Conservation (phyloP, 2,113 vertebrate genomes). For the Anoura caudifer region DNA sequence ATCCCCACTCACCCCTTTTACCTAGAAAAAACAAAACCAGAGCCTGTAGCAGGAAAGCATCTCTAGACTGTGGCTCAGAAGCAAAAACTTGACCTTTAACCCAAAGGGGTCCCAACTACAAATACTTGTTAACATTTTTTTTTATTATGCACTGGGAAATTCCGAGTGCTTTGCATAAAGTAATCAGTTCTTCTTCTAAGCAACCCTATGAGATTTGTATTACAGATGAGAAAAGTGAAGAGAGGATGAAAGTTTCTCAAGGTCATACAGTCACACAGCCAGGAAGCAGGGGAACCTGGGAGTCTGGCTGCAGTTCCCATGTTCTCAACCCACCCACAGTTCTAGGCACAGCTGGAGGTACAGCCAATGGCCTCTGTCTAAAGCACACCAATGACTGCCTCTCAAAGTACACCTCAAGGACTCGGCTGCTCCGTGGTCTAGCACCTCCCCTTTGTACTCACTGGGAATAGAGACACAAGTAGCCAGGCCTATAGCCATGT, state of each 20-base stretch:
- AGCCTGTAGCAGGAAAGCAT: neutral
- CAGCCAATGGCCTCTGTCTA: conserved; percentile 44
- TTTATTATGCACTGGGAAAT: neutral
- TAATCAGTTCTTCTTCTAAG: neutral
- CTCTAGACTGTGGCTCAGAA: neutral
- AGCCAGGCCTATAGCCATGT: neutral
- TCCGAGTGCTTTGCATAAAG: neutral
- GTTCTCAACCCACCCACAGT: neutral
- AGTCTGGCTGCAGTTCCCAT: neutral
- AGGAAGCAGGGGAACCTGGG: neutral
- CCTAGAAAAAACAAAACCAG: neutral
- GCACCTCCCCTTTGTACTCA: neutral
- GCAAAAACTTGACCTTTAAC: neutral
- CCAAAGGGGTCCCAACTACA: neutral
- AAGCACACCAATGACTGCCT: neutral
- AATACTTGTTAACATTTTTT: neutral
- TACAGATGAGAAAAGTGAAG: neutral
- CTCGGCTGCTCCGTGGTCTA: neutral
- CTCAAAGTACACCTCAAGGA: neutral
- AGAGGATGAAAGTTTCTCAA: neutral
- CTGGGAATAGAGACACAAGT: neutral
- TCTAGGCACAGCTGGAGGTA: neutral
- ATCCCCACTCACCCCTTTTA: neutral
- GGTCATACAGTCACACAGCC: neutral
- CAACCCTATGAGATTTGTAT: neutral